Conservation (phyloP, 2,888 invertebrate species). For the Cotesia congregata region DNA sequence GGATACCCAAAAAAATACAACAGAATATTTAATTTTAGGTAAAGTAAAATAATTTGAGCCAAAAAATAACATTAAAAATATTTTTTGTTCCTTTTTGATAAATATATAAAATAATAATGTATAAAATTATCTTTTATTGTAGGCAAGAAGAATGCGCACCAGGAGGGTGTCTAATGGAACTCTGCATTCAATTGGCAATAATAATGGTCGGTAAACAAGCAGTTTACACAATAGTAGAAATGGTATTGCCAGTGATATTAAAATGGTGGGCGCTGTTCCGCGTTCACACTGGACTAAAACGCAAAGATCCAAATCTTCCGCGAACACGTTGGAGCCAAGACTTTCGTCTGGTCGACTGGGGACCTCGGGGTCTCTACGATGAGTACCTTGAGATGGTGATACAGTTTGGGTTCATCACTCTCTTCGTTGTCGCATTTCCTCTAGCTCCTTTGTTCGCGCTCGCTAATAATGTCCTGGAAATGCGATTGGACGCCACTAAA, state of each 20-base stretch:
- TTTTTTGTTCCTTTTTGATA: conserved; percentile 9
- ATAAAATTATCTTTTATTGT: conserved; percentile 8
- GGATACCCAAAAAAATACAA: conserved; percentile 85
- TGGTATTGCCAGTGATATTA: conserved; percentile 77
- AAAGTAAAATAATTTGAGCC: background rate
- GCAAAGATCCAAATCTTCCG: conserved; percentile 59
- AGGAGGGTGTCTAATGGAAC: conserved; percentile 88
- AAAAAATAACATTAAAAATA: no score
- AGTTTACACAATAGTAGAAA: conserved; percentile 83
- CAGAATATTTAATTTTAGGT: conserved; percentile 75
- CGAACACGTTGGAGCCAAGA: conserved; percentile 77
- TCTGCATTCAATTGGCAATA: conserved; percentile 87
- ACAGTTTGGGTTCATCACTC: conserved; percentile 88
- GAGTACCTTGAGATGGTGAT: conserved; percentile 92
- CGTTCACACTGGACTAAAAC: conserved; percentile 64
- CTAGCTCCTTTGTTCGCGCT: conserved; percentile 87
- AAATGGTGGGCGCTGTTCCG: conserved; percentile 73
- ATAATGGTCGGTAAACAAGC: conserved; percentile 91
- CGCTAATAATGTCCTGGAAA: conserved; percentile 86
- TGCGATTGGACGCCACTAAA: conserved; percentile 87
- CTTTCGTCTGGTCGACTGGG: conserved; percentile 75
- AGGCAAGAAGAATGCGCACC: conserved; percentile 79
- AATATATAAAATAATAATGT: no score
- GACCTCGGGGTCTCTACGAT: conserved; percentile 79
- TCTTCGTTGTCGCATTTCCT: conserved; percentile 90